Evolutionary conservation across 2,113 vertebrate genomes (phyloP), one percentile per base, ranked within the genome.

Genomic region (Myotis yumanensis): DNA sequence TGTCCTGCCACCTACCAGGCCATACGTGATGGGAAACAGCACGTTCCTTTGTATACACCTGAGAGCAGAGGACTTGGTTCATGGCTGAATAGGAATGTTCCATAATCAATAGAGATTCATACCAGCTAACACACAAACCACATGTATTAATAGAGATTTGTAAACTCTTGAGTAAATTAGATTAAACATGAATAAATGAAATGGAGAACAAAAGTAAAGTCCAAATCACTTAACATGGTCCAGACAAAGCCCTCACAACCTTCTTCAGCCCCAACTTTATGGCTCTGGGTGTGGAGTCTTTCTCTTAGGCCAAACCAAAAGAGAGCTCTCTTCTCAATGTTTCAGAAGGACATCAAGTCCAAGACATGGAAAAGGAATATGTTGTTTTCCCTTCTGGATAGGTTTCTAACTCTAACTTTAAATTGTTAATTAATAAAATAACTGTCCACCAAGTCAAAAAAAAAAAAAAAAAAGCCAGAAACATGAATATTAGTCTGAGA

Each of bases 131-230:
- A 62, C 6, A 51, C 23, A 87, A 64, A 69, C 3, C n/a, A 37
- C 5, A 51, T 30, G 37, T 30, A 40, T 82, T 54, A 48, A 43
- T 48, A 89, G 35, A 73, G 9, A 52, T 57, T 72, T 89, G 8
- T 7, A 85, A 85, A 92, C 52, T 22, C 11, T 90, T 90, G n/a
- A 95, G 8, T 80, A 90, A 92, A 90, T 76, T 92, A 46, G 2
- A 16, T 87, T 82, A 85, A 68, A 12, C 3, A 52, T 71, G 46
- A 91, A 77, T 68, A 73, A 86, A 90, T 43, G 1, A 86, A 68
- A 86, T 40, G 69, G 20, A 86, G 0, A 5, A 72, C 40, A 90
- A 85, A 90, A 92, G 80, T 46, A 43, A 92, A 59, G 64, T 43
- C n/a, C 16, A 51, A 76, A 30, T 59, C 2, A n/a, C 28, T 94